Conservation (phyloP, 2,888 invertebrate species). For the Hydroisotoma schaefferi region DNA sequence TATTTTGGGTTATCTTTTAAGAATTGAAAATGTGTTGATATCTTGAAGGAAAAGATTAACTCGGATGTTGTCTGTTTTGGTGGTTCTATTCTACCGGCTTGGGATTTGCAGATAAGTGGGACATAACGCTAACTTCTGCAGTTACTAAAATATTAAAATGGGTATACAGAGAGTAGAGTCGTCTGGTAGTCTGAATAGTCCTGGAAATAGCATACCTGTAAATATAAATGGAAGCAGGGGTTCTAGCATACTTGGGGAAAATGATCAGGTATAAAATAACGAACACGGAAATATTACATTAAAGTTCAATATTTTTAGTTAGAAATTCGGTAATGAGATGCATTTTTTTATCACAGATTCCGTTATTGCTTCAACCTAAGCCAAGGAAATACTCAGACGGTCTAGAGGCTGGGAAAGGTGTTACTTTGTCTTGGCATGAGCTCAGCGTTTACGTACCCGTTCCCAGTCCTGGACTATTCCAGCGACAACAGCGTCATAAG, state of each 20-base stretch:
- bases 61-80: no score
- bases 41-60: no score
- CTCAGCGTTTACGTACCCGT: slow-evolving; percentile 65
- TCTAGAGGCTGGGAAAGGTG: slow-evolving; percentile 52
- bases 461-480: slow-evolving; percentile 47
- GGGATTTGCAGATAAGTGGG: no score
- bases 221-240: slow-evolving; percentile 15
- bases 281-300: neutral
- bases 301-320: neutral
- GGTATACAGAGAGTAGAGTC: slow-evolving; percentile 6
- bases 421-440: slow-evolving; percentile 76
- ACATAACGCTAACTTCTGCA: no score
- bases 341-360: slow-evolving; percentile 10
- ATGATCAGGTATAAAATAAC: slow-evolving; percentile 19
- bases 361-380: slow-evolving; percentile 10
- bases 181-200: slow-evolving; percentile 10
- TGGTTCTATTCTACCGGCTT: no score
- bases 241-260: slow-evolving; percentile 16
- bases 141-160: no score
- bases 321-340: neutral
- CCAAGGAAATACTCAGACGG: neutral
- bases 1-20: no score
- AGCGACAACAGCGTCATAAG: slow-evolving; percentile 22
- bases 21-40: no score
- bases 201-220: slow-evolving; percentile 1